Conservation (phyloP, 1,140 invertebrate genomes). For the Battus philenor region DNA sequence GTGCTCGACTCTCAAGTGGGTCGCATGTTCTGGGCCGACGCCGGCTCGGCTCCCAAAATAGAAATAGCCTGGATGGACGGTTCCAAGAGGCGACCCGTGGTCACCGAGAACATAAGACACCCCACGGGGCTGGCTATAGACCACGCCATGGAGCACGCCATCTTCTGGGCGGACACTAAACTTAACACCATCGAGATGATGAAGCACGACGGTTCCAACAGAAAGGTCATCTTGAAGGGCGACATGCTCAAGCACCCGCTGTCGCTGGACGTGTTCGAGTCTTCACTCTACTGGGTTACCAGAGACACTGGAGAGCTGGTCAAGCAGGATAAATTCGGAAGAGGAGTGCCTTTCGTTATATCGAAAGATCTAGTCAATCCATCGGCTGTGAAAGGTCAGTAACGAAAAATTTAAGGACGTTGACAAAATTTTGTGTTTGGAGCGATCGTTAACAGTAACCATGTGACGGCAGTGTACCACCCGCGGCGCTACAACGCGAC, state of each 20-base stretch:
- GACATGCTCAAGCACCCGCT: conserved; percentile 87
- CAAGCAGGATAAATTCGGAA: conserved; percentile 95
- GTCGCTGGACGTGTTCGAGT: conserved; percentile 95
- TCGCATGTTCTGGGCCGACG: conserved; percentile 93
- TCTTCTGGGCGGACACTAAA: conserved; percentile 98
- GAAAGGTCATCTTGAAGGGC: conserved; percentile 84
- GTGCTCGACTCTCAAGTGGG: conserved; percentile 92
- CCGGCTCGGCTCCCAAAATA: conserved; percentile 88
- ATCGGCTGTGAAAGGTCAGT: conserved; percentile 87
- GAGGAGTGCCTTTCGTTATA: conserved; percentile 91
- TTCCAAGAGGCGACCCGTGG: conserved; percentile 85
- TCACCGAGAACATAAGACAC: conserved; percentile 86
- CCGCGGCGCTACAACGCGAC: conserved; percentile 86
- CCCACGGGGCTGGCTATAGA: conserved; percentile 94
- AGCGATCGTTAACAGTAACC: too few relatives aligned
- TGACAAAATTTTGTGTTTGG: too few relatives aligned
- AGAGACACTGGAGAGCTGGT: conserved; percentile 89
- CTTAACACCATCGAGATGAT: conserved; percentile 95
- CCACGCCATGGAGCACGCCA: conserved; percentile 89
- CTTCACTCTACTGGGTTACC: conserved; percentile 92
- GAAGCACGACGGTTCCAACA: conserved; percentile 87
- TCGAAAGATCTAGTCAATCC: conserved; percentile 88
- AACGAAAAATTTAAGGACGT: too few relatives aligned
- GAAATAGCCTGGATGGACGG: conserved; percentile 98
- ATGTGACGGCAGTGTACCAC: conserved; percentile 88